Percentiles rank a stretch among this genome's conserved stretches.
phyloP scores from a whole-genome alignment of 2,113 vertebrate species.

The Salvelinus fontinalis region DNA sequence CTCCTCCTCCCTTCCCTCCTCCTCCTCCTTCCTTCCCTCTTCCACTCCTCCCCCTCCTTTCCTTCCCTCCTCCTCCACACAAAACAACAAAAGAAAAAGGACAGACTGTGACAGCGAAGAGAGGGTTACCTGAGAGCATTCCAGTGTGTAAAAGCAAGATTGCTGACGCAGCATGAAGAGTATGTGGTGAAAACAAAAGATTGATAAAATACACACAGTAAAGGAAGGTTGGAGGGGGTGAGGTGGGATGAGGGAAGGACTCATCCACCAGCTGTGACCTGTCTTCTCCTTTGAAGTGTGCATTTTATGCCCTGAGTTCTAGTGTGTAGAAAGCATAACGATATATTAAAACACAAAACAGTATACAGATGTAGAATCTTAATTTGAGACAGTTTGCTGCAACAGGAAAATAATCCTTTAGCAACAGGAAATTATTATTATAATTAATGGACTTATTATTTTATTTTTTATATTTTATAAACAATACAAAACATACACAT shows the following conservation, averaged over 20 bases:
- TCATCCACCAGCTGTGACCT: constrained; percentile 26
- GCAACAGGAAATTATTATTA: too few relatives aligned
- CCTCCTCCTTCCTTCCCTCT: constrained; percentile 54
- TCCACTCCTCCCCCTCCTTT: too few relatives aligned
- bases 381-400: too few relatives aligned
- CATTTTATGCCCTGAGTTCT: constrained; percentile 33
- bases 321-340: too few relatives aligned
- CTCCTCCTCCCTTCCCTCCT: background rate
- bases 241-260: background rate
- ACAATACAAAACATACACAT: too few relatives aligned
- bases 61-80: background rate
- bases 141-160: constrained; percentile 73
- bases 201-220: constrained; percentile 65
- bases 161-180: constrained; percentile 72
- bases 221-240: constrained; percentile 43
- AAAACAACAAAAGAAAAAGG: background rate
- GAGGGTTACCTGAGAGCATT: constrained; percentile 69
- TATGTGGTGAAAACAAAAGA: constrained; percentile 68
- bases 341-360: too few relatives aligned
- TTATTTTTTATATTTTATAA: too few relatives aligned
- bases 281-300: constrained; percentile 31
- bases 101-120: background rate
- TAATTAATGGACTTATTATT: too few relatives aligned
- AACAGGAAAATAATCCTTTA: too few relatives aligned
- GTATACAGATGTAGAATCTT: too few relatives aligned